These are phyloP conservation scores for Drosophila sechellia DNA, from an alignment of 1,140 invertebrate species.

Conservation along the genomic window DNA sequence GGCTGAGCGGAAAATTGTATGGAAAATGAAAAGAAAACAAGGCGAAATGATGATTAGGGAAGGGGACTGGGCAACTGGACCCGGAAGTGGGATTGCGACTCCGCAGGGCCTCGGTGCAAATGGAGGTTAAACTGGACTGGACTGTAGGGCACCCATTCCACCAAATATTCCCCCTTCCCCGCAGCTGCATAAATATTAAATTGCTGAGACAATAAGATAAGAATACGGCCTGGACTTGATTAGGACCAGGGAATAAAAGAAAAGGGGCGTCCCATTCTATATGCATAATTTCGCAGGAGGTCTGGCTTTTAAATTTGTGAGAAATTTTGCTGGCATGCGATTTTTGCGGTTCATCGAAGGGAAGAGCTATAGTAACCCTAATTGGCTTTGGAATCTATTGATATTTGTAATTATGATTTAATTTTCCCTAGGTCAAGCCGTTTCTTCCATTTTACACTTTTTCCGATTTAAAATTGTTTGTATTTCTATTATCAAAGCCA, in stretches of 20 bases:
- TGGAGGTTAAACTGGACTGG: constrained; percentile 62
- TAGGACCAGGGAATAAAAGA: constrained; percentile 45
- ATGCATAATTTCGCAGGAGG: constrained; percentile 2
- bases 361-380: not conserved
- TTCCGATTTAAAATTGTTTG: not conserved
- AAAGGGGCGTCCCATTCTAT: constrained; percentile 28
- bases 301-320: constrained; percentile 18
- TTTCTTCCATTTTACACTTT: not conserved
- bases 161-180: not conserved
- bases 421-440: too few species aligned
- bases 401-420: not conserved
- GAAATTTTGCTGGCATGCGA: not conserved
- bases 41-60: constrained; percentile 44
- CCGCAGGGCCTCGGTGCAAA: constrained; percentile 47
- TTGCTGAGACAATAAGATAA: constrained; percentile 56
- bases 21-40: constrained; percentile 80
- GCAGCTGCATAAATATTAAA: constrained; percentile 47
- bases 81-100: constrained; percentile 58
- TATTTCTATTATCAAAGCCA: not conserved
- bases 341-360: constrained; percentile 5
- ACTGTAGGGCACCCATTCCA: constrained; percentile 9
- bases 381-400: constrained; percentile 16
- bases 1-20: constrained; percentile 41
- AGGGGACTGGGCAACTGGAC: constrained; percentile 7
- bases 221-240: constrained; percentile 47